Evolutionary conservation across 2,113 vertebrate genomes (phyloP).

Genomic region (Phalacrocorax aristotelis): DNA sequence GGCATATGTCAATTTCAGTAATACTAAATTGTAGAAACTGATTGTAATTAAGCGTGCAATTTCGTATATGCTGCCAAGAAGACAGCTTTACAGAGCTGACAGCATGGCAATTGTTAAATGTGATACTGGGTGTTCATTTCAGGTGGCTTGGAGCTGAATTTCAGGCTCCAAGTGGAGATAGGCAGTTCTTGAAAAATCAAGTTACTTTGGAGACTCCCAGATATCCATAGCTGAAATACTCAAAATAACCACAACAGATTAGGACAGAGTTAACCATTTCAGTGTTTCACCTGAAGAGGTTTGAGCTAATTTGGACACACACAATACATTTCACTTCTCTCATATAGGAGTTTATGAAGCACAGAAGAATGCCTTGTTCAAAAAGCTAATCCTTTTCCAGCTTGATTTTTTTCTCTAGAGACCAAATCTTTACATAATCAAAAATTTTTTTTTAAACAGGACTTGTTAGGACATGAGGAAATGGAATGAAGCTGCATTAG

Average conservation of each 20-base stretch:
- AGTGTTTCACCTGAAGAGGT: not conserved
- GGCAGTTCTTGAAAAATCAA: not conserved
- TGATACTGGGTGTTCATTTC: not conserved
- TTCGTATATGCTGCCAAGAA: not conserved
- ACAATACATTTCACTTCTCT: not conserved
- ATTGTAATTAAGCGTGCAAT: not conserved
- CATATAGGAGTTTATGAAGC: not conserved
- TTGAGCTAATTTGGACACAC: not conserved
- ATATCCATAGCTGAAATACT: not conserved
- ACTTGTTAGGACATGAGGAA: not conserved
- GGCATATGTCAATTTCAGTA: not conserved
- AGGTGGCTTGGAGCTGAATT: not conserved
- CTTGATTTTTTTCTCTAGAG: not conserved
- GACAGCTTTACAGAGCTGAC: not conserved
- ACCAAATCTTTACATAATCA: not conserved
- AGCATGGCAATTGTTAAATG: not conserved
- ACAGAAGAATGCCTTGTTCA: not conserved
- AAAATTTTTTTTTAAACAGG: not conserved
- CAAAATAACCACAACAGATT: not conserved
- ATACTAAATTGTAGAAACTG: not conserved
- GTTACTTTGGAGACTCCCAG: not conserved
- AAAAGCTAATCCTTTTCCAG: not conserved
- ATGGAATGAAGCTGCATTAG: not conserved
- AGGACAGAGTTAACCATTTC: not conserved
- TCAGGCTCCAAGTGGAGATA: not conserved